Evolutionary conservation across 1,140 invertebrate genomes (phyloP).

Genomic region (Asbolus verrucosus): DNA sequence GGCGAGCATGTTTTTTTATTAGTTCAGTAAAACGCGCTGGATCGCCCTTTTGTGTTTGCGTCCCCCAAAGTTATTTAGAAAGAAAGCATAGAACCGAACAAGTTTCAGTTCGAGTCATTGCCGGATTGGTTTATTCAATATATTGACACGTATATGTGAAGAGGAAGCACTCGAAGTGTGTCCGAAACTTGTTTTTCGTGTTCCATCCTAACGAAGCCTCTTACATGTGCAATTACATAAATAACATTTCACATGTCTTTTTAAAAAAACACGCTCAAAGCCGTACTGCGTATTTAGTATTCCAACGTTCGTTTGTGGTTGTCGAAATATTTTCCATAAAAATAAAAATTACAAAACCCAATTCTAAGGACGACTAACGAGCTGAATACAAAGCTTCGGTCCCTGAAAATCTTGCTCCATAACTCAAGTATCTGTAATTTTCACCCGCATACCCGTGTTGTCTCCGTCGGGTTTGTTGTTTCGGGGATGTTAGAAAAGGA

Average conservation of each 20-base stretch:
- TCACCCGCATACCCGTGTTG: neutral
- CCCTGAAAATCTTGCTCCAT: conserved; percentile 27
- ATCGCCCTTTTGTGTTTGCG: conserved; percentile 14
- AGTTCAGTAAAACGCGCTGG: conserved; percentile 27
- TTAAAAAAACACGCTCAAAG: neutral
- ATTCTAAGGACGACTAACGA: conserved; percentile 27
- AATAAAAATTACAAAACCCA: conserved; percentile 31
- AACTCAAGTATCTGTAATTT: conserved; percentile 38
- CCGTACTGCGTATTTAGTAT: no score
- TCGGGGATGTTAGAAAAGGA: conserved; percentile 1
- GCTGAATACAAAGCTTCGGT: conserved; percentile 36
- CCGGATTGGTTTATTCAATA: conserved; percentile 39
- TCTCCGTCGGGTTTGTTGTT: conserved; percentile 13
- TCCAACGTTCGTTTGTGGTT: no score
- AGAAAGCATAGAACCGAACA: conserved; percentile 29
- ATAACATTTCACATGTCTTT: neutral
- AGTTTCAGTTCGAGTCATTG: conserved; percentile 37
- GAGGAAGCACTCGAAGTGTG: neutral
- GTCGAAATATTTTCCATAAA: neutral
- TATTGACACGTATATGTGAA: conserved; percentile 23
- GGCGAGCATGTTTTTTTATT: conserved; percentile 39
- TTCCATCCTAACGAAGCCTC: conserved; percentile 17
- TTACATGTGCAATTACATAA: conserved; percentile 15
- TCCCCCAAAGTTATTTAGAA: conserved; percentile 34
- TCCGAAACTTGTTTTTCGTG: conserved; percentile 30